phyloP scores from a whole-genome alignment of 37 sponge, comb jelly and placozoan genomes.

The Tethya wilhelma region DNA sequence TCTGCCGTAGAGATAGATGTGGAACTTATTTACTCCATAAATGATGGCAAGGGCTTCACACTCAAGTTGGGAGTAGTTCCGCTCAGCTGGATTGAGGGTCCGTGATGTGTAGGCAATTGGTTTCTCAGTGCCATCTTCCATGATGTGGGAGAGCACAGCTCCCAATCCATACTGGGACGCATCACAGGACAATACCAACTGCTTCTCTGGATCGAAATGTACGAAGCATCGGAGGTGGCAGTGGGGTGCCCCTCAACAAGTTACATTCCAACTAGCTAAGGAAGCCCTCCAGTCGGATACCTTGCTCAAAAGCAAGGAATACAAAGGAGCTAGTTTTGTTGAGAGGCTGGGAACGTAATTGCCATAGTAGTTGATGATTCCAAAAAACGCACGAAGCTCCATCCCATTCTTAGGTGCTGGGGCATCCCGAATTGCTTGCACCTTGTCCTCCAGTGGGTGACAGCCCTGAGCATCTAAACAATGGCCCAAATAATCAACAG shows the following conservation, averaged over 20 bases:
- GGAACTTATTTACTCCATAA: constrained; percentile 36
- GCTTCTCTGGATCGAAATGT: constrained; percentile 12
- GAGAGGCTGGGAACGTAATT: constrained; percentile 21
- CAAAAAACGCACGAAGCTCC: constrained; percentile 15
- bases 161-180: constrained; percentile 37
- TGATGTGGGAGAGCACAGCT: constrained; percentile 29
- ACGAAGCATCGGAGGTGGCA: constrained; percentile 7
- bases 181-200: constrained; percentile 23
- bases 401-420: constrained; percentile 4
- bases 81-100: constrained; percentile 9
- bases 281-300: not conserved
- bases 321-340: not conserved
- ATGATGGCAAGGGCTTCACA: constrained; percentile 30
- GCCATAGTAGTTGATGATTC: constrained; percentile 13
- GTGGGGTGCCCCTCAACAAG: not conserved
- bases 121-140: constrained; percentile 19
- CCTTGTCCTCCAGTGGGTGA: not conserved
- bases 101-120: constrained; percentile 6
- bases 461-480: not conserved
- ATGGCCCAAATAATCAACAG: constrained; percentile 21
- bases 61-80: constrained; percentile 18
- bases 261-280: not conserved
- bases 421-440: constrained; percentile 3
- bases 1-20: constrained; percentile 27
- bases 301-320: not conserved